These are phyloP conservation scores for Teleogryllus occipitalis DNA, from an alignment of 1,140 invertebrate species.

Conservation along the genomic window DNA sequence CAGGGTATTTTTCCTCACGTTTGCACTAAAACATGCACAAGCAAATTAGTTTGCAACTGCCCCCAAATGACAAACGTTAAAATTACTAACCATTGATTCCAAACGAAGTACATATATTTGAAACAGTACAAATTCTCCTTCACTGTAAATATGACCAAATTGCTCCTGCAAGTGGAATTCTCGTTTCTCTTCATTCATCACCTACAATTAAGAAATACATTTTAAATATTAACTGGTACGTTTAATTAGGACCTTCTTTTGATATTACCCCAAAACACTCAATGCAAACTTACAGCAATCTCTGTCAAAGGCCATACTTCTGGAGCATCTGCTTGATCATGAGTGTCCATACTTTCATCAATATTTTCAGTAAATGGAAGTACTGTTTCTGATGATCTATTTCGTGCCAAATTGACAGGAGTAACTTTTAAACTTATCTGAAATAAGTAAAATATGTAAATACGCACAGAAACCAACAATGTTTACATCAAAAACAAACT, in stretches of 20 bases:
- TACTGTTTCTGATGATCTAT: conserved; percentile 30
- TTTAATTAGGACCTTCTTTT: not conserved
- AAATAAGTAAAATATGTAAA: conserved; percentile 11
- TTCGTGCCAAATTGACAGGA: conserved; percentile 59
- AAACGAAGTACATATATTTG: conserved; percentile 67
- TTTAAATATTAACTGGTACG: not conserved
- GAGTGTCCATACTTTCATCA: conserved; percentile 48
- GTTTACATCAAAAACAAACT: not conserved
- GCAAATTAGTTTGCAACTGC: too few species aligned
- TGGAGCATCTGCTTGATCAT: conserved; percentile 39
- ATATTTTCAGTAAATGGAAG: conserved; percentile 24
- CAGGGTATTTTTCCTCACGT: too few species aligned
- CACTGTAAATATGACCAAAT: conserved; percentile 67
- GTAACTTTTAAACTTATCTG: conserved; percentile 51
- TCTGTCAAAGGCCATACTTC: conserved; percentile 42
- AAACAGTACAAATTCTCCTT: conserved; percentile 71
- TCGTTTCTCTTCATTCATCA: conserved; percentile 55
- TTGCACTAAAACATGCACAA: too few species aligned
- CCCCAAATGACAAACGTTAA: too few species aligned
- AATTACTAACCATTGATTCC: conserved; percentile 53
- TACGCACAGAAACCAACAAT: too few species aligned
- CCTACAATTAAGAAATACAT: conserved; percentile 32
- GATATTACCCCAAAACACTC: not conserved
- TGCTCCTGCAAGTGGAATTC: conserved; percentile 63
- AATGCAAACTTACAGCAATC: conserved; percentile 38